Base-by-base conservation (phyloP, 35 echinoderm and acorn worm genomes). In the Diadema setosum region DNA sequence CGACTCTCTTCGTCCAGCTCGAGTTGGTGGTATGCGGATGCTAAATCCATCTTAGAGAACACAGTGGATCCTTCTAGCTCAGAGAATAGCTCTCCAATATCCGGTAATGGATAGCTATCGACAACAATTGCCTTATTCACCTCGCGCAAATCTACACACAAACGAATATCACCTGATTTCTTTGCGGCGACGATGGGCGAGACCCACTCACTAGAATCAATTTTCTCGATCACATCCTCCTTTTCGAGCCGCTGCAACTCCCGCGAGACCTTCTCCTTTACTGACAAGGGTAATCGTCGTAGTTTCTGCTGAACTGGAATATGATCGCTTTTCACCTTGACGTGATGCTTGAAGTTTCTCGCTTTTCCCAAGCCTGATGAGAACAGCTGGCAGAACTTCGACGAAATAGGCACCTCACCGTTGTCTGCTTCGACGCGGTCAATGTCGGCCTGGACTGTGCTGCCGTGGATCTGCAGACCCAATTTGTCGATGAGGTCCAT, bases 191-290 rank as follows among this genome's bases (percentile, higher is more conserved):
- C 81, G 33, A 90, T 90, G 11, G 92, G 87, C 20, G n/a, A 94
- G 35, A 94, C 67, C 92, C 92, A 94, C 69, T 94, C 92, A 81
- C 52, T 90, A 4, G 82, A 88, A 45, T 94, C 87, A 43, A 90
- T 85, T 81, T 60, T 40, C 52, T 94, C 87, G 25, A 90, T 94
- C 14, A 94, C n/a, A n/a, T n/a, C n/a, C n/a, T n/a, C n/a, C n/a
- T n/a, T n/a, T n/a, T n/a, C n/a, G n/a, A n/a, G n/a, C n/a, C n/a
- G n/a, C n/a, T n/a, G n/a, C 83, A 45, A 70, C 33, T 94, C 87
- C 6, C 14, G 37, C n/a, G 45, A 39, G 1, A 90, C 92, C 21
- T 89, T 42, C 44, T 85, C 56, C 16, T 75, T 32, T 20, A 94
- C 92, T 0, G 91, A 64, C 16, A 86, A 90, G 15, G 87, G 87